phyloP scores from a whole-genome alignment of 2,797 vertebrate genomes.

The Scyliorhinus canicula region DNA sequence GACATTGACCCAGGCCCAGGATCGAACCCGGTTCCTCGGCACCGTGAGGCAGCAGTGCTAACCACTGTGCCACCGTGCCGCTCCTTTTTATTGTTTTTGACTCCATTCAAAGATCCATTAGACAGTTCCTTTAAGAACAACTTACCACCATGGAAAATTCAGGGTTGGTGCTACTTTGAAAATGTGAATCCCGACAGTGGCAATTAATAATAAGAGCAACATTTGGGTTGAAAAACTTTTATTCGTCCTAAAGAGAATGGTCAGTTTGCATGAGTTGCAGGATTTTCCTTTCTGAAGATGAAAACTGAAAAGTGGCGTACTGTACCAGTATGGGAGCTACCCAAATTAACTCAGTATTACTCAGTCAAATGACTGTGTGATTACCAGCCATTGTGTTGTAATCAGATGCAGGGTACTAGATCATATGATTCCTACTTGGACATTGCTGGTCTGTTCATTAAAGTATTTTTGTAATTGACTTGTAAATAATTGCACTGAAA shows the following conservation, averaged over 20 bases:
- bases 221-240: not conserved
- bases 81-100: no score
- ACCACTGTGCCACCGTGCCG: not conserved
- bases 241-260: not conserved
- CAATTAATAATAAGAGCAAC: not conserved
- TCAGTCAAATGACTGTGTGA: not conserved
- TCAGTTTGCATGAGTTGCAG: not conserved
- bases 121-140: not conserved
- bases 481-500: not conserved
- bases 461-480: not conserved
- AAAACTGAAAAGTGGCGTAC: not conserved
- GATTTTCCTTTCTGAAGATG: conserved; percentile 6
- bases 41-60: no score
- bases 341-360: not conserved
- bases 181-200: not conserved
- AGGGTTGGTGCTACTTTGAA: not conserved
- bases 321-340: not conserved
- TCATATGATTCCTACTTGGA: no score
- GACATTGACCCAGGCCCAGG: no score
- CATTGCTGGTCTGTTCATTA: not conserved
- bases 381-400: not conserved
- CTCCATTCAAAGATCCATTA: not conserved
- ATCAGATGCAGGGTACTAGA: not conserved
- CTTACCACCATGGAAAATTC: not conserved
- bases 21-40: no score